phyloP scores from a whole-genome alignment of 2,113 vertebrate species.

The Callospermophilus lateralis region DNA sequence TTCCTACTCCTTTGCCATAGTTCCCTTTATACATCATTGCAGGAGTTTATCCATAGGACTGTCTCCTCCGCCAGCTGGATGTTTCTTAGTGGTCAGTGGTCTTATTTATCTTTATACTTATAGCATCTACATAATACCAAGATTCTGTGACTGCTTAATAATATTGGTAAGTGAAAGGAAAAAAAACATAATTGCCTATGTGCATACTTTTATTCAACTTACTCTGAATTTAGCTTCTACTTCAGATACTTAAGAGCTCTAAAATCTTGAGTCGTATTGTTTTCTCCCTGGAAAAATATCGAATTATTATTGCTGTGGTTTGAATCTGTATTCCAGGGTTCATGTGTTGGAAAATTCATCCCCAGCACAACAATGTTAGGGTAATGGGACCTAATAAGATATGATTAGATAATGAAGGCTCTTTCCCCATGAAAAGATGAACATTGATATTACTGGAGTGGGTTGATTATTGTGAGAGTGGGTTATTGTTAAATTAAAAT shows the following conservation, averaged over 20 bases:
- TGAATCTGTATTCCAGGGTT: neutral
- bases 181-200: neutral
- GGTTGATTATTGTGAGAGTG: neutral
- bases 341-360: neutral
- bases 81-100: neutral
- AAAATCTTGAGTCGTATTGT: neutral
- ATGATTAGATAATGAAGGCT: neutral
- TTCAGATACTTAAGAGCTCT: neutral
- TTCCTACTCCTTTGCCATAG: neutral
- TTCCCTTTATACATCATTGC: neutral
- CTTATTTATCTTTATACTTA: neutral
- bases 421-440: neutral
- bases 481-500: neutral
- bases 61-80: neutral
- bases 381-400: neutral
- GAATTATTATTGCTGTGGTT: neutral
- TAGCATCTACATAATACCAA: neutral
- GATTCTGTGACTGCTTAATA: neutral
- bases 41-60: too few relatives aligned
- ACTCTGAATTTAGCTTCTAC: neutral
- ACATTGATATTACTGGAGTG: neutral
- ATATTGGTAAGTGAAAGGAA: neutral
- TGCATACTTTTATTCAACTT: neutral
- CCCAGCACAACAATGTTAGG: neutral
- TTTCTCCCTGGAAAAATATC: neutral